Evolutionary conservation across 2,888 invertebrate genomes (phyloP).

Genomic region (Nymphalis c-album): DNA sequence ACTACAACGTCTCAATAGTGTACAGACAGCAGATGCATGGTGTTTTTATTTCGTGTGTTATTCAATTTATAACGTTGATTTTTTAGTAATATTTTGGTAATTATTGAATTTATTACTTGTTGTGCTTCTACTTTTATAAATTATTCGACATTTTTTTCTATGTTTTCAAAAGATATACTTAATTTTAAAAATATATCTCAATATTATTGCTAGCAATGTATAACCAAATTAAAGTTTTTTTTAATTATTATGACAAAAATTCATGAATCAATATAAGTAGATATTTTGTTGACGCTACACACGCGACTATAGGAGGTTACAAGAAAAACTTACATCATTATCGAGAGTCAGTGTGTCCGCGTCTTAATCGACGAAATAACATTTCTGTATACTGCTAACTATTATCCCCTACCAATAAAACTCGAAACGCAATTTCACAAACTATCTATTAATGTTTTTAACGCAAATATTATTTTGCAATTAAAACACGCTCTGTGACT

Average conservation of each 20-base stretch:
- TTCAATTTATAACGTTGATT: too few species aligned
- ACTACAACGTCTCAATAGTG: slow-evolving; percentile 48
- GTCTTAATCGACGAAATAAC: slow-evolving; percentile 69
- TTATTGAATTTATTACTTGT: too few species aligned
- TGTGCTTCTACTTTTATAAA: background rate
- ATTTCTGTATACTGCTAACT: slow-evolving; percentile 41
- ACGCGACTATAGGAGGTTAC: slow-evolving; percentile 44
- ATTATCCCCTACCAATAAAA: slow-evolving; percentile 44
- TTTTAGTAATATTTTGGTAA: too few species aligned
- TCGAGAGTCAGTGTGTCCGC: slow-evolving; percentile 60
- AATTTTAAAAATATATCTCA: too few species aligned
- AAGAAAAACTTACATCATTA: slow-evolving; percentile 69
- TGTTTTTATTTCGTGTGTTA: too few species aligned
- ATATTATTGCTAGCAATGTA: too few species aligned
- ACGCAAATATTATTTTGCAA: too few species aligned
- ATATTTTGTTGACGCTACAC: slow-evolving; percentile 34
- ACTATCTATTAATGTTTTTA: too few species aligned
- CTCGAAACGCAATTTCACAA: background rate
- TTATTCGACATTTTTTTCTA: background rate
- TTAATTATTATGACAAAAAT: too few species aligned
- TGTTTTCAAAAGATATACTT: background rate
- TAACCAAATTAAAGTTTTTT: too few species aligned
- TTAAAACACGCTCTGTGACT: too few species aligned
- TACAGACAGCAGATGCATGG: slow-evolving; percentile 51
- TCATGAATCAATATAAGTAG: too few species aligned